Conservation (phyloP, 2,888 invertebrate species). For the Caenorhabditis angaria region DNA sequence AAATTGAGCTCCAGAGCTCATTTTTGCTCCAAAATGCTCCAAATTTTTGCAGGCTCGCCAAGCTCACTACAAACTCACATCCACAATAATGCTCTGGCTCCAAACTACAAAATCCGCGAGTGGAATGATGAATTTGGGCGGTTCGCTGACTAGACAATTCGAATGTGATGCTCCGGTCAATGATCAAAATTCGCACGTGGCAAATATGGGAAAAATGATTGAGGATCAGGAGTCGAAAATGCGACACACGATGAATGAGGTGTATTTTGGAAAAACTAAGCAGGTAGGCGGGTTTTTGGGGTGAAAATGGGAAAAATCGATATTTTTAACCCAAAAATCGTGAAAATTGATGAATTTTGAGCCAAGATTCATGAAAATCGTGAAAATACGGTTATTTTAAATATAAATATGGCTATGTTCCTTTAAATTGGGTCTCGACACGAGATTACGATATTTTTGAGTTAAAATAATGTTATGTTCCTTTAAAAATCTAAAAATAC, state of each 20-base stretch:
- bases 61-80: conserved; percentile 88
- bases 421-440: too few relatives aligned
- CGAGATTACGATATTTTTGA: background rate
- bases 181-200: conserved; percentile 94
- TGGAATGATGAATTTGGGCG: conserved; percentile 98
- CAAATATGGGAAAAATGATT: conserved; percentile 97
- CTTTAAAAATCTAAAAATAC: background rate
- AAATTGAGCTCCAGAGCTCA: background rate
- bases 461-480: background rate
- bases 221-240: conserved; percentile 99
- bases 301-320: background rate
- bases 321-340: too few relatives aligned
- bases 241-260: conserved; percentile 94
- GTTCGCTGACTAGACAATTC: conserved; percentile 94
- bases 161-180: conserved; percentile 90
- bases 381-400: background rate
- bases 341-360: too few relatives aligned
- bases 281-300: conserved; percentile 26
- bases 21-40: conserved; percentile 11
- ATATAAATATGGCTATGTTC: background rate
- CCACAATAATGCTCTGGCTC: conserved; percentile 98
- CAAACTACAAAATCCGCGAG: conserved; percentile 89
- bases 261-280: conserved; percentile 95
- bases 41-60: conserved; percentile 26
- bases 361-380: too few relatives aligned